These are phyloP conservation scores for Zaprionus vittiger DNA, from an alignment of 1,140 invertebrate species.

Conservation along the genomic window DNA sequence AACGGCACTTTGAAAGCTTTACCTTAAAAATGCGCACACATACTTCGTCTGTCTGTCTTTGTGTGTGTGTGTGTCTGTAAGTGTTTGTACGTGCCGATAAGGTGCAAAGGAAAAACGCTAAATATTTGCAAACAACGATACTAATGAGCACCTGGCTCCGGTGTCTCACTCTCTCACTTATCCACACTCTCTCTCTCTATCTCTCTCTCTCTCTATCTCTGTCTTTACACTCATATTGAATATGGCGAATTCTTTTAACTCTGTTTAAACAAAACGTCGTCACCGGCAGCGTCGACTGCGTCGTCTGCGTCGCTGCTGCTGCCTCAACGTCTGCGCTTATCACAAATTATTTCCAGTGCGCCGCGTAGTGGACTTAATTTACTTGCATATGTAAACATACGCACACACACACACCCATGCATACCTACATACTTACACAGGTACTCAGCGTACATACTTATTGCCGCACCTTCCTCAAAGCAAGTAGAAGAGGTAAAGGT, in stretches of 20 bases:
- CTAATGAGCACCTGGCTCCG: constrained; percentile 17
- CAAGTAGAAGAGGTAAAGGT: constrained; percentile 21
- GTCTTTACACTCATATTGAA: constrained; percentile 16
- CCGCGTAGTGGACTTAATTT: constrained; percentile 49
- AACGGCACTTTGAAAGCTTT: constrained; percentile 35
- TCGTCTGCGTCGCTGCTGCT: constrained; percentile 1
- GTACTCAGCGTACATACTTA: constrained; percentile 30
- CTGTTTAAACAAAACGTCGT: constrained; percentile 13
- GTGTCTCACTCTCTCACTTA: constrained; percentile 19
- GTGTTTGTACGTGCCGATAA: constrained; percentile 58
- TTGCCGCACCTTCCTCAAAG: constrained; percentile 53
- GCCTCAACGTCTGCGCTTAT: constrained; percentile 63
- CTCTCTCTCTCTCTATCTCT: neutral
- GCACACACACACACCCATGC: neutral
- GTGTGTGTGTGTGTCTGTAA: constrained; percentile 10
- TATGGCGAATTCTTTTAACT: constrained; percentile 36
- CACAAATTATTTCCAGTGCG: constrained; percentile 44
- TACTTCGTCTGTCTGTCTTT: neutral
- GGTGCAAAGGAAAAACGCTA: constrained; percentile 48
- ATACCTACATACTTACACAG: neutral
- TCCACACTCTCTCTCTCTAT: neutral
- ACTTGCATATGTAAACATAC: constrained; percentile 22
- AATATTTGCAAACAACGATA: constrained; percentile 67
- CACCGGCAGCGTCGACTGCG: neutral
- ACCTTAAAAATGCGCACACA: constrained; percentile 6